Conservation (phyloP, 1,140 invertebrate species). For the Pseudomyrmex cubaensis region DNA sequence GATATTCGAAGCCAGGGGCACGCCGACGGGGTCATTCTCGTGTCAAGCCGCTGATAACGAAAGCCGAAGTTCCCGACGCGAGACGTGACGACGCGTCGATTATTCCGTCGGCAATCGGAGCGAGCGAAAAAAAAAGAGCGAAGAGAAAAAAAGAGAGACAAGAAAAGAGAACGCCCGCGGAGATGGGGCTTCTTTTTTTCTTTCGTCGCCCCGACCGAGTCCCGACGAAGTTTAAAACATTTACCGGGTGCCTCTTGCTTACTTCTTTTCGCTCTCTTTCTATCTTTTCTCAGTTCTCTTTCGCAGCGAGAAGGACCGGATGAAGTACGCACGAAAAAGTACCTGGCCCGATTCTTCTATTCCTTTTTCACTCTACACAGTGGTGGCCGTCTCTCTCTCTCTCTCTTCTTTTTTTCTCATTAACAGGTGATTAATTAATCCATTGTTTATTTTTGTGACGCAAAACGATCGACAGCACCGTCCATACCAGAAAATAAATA, state of each 20-base stretch:
- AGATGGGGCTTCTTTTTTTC: neutral
- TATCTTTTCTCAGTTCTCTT: constrained; percentile 1
- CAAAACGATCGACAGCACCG: constrained; percentile 51
- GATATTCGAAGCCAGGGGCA: constrained; percentile 64
- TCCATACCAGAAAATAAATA: constrained; percentile 57
- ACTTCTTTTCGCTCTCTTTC: neutral
- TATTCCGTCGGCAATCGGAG: constrained; percentile 28
- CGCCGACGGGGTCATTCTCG: constrained; percentile 63
- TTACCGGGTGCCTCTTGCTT: constrained; percentile 56
- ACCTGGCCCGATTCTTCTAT: constrained; percentile 27
- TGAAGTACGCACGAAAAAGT: constrained; percentile 47
- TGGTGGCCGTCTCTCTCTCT: constrained; percentile 65
- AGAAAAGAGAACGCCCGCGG: constrained; percentile 8
- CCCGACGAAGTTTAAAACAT: constrained; percentile 73
- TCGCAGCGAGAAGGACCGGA: constrained; percentile 5
- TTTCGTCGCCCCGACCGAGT: constrained; percentile 55
- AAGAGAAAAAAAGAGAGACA: neutral
- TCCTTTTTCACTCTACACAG: constrained; percentile 51
- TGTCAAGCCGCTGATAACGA: constrained; percentile 45
- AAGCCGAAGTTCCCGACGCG: constrained; percentile 17
- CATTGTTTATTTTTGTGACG: constrained; percentile 76
- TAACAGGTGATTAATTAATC: constrained; percentile 83
- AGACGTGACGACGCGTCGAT: constrained; percentile 34
- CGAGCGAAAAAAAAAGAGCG: neutral
- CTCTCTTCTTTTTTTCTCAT: constrained; percentile 68